Base-by-base conservation (phyloP, 2,113 vertebrate genomes). In the Opisthocomus hoazin region DNA sequence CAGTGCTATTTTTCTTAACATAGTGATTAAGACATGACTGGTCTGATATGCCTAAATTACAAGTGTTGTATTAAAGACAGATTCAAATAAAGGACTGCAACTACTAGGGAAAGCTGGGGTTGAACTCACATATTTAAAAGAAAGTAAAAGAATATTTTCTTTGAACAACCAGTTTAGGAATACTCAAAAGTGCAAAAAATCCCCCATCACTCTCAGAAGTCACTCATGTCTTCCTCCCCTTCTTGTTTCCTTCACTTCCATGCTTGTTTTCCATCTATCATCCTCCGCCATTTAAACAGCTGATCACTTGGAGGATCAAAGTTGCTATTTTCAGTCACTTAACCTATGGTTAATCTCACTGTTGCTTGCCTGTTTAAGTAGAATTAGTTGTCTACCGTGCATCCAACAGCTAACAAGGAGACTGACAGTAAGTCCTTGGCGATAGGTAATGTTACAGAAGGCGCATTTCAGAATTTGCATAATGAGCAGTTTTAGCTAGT, bases 321-420 rank as follows among this genome's bases (percentile, higher is more conserved):
- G 83, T 43, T 93, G 90, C 92, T 97, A 97, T 96, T 96, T 94
- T 92, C 80, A 94, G 91, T 43, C 89, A 76, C 41, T 82, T 92
- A 92, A 84, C 84, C 60, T 87, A 79, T 2, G 1, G 81, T 73
- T 95, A 96, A 97, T 93, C 89, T 93, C 79, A 95, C 60, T 93
- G 94, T 94, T 92, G 57, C 45, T 69, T 66, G 73, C 74, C 80
- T 57, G 23, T 89, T 82, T 69, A 96, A 93, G 74, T 30, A 78
- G 80, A 95, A 92, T 93, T 93, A 95, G 56, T 36, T 84, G 51
- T 75, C 86, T 93, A 68, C 29, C 9, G 29, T 23, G 48, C 32
- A 92, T 16, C 48, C 75, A 68, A 69, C 10, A 24, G 84, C 68
- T 84, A 91, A 68, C 30, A 71, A 56, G 66, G 45, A 88, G 37